Percentiles rank a stretch among this genome's conserved stretches.
Conservation (phyloP, 2,797 vertebrate genomes). For the Fundulus diaphanus region DNA sequence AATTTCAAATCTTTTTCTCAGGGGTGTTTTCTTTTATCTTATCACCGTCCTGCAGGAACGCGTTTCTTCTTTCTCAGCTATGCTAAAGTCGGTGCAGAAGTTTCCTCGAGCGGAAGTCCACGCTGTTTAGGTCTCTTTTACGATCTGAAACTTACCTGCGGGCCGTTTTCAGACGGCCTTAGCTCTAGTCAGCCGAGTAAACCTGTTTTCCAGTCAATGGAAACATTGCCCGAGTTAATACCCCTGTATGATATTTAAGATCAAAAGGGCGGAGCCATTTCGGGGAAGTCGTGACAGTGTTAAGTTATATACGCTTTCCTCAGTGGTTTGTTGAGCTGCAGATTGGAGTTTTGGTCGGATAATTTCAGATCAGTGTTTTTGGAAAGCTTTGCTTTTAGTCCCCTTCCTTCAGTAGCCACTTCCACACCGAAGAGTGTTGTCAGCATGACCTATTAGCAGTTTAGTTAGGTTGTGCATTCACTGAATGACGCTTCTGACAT, state of each 20-base stretch:
- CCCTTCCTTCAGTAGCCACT: neutral
- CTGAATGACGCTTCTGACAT: neutral
- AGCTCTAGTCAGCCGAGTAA: neutral
- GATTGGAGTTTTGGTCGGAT: no score
- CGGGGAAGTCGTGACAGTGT: neutral
- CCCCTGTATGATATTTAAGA: neutral
- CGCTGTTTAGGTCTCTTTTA: neutral
- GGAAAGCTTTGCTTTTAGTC: neutral
- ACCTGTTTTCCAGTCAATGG: neutral
- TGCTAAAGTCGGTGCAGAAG: neutral
- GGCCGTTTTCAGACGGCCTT: neutral
- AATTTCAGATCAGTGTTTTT: no score
- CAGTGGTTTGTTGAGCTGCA: no score
- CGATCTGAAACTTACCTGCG: neutral
- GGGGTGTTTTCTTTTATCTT: neutral
- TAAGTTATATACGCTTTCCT: neutral
- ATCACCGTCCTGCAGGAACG: neutral
- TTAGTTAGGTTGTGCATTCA: neutral
- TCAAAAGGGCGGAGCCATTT: neutral
- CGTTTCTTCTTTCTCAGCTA: neutral
- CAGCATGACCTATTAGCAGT: neutral
- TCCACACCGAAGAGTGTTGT: neutral
- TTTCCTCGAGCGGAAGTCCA: neutral
- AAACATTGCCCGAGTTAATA: neutral
- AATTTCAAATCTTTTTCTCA: neutral